A percentile compares a stretch with the other conserved stretches of the same genome.
These are phyloP conservation scores for Tanytarsus gracilentus DNA, from an alignment of 2,888 invertebrate genomes.

Conservation along the genomic window DNA sequence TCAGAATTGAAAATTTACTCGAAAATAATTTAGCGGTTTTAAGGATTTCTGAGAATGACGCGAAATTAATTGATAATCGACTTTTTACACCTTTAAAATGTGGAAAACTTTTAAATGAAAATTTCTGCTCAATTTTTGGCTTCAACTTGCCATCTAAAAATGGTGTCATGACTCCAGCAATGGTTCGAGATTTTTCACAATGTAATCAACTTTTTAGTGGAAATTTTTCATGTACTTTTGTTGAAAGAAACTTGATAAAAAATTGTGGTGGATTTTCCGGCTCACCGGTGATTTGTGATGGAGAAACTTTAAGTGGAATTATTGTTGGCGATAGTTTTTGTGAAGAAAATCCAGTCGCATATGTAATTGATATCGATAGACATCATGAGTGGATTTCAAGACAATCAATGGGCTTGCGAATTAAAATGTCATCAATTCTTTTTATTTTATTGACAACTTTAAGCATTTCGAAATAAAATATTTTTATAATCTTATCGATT, in stretches of 20 bases:
- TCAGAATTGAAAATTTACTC: neutral
- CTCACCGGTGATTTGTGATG: neutral
- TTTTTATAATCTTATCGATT: no score
- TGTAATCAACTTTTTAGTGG: neutral
- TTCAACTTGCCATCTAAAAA: neutral
- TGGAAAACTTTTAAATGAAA: neutral
- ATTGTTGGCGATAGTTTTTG: neutral
- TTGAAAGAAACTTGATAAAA: neutral
- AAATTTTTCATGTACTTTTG: neutral
- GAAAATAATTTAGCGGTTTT: conserved; percentile 6
- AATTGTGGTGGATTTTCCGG: neutral
- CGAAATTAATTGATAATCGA: neutral
- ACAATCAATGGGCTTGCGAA: no score
- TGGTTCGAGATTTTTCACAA: neutral
- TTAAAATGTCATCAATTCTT: no score
- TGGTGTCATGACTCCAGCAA: neutral
- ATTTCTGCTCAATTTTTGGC: neutral
- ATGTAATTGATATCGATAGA: neutral
- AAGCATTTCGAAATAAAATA: no score
- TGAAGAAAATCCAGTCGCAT: neutral
- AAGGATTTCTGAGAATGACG: neutral
- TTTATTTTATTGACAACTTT: no score
- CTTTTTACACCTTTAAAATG: neutral
- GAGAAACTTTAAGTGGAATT: neutral
- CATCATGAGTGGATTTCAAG: neutral